Evolutionary conservation across 2,888 invertebrate species (phyloP).

Genomic region (Cyclophora albipunctata): DNA sequence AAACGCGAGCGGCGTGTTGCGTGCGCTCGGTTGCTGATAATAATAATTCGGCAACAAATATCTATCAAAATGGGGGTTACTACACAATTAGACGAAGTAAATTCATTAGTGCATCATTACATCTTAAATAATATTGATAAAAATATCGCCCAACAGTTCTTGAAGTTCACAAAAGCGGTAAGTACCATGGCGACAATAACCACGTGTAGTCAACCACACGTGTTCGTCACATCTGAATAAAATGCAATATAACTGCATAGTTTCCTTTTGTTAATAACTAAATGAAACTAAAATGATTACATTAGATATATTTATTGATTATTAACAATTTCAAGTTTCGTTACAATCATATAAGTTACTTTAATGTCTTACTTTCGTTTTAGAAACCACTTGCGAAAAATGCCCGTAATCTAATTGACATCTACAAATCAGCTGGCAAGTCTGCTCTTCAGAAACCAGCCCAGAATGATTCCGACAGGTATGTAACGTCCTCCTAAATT

Average conservation of each 20-base stretch:
- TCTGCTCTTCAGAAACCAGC: conserved; percentile 13
- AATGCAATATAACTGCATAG: not conserved
- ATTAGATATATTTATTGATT: not conserved
- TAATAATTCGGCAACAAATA: conserved; percentile 1
- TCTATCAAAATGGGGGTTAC: conserved; percentile 44
- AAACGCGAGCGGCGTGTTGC: conserved; percentile 1
- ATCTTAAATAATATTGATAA: conserved; percentile 76
- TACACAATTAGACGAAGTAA: conserved; percentile 41
- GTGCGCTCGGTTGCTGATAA: not conserved
- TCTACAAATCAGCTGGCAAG: conserved; percentile 32
- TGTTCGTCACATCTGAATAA: conserved; percentile 26
- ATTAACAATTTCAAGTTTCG: no score
- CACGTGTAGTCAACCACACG: conserved; percentile 58
- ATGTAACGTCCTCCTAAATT: conserved; percentile 19
- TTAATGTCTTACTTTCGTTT: conserved; percentile 7
- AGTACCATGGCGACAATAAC: conserved; percentile 53
- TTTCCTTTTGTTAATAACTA: not conserved
- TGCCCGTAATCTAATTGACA: conserved; percentile 77
- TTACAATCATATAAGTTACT: no score
- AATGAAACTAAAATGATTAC: not conserved
- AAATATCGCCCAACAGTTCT: conserved; percentile 79
- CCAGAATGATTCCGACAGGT: conserved; percentile 23
- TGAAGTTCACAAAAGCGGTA: conserved; percentile 84
- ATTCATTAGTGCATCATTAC: conserved; percentile 79
- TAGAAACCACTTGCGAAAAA: conserved; percentile 80